Evolutionary conservation across 2,888 invertebrate genomes (phyloP).

Genomic region (Halictus quadricinctus): DNA sequence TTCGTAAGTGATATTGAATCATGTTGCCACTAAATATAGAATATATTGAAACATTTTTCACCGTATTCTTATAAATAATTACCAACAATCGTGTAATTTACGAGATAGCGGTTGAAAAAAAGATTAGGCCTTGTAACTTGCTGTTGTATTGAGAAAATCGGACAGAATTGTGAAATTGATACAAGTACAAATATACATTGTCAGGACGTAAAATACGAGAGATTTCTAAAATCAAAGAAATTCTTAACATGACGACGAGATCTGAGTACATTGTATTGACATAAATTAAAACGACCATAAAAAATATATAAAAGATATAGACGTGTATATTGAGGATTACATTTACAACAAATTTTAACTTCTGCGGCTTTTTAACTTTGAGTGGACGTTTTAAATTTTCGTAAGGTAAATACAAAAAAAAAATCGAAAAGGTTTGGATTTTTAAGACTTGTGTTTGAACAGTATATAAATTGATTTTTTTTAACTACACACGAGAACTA

Average conservation of each 20-base stretch:
- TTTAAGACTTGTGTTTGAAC: background rate
- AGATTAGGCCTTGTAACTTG: constrained; percentile 30
- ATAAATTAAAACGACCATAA: background rate
- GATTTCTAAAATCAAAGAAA: constrained; percentile 33
- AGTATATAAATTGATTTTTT: background rate
- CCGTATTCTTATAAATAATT: constrained; percentile 42
- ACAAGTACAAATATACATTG: constrained; percentile 56
- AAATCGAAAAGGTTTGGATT: background rate
- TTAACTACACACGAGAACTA: background rate
- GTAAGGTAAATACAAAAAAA: background rate
- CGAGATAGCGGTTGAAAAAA: constrained; percentile 8
- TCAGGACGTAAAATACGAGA: constrained; percentile 24
- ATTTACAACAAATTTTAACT: constrained; percentile 2
- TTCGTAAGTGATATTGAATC: constrained; percentile 26
- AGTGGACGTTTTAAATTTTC: background rate
- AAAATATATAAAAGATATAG: constrained; percentile 13
- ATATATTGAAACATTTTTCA: constrained; percentile 23
- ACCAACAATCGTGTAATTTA: constrained; percentile 31
- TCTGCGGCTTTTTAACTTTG: background rate
- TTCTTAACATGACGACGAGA: constrained; percentile 19
- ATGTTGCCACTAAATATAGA: constrained; percentile 17
- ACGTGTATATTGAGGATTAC: constrained; percentile 7
- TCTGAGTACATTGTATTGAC: background rate
- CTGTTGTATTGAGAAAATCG: constrained; percentile 29
- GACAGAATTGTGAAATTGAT: constrained; percentile 46